phyloP scores from a whole-genome alignment of 2,113 vertebrate species.

The Heterotis niloticus region DNA sequence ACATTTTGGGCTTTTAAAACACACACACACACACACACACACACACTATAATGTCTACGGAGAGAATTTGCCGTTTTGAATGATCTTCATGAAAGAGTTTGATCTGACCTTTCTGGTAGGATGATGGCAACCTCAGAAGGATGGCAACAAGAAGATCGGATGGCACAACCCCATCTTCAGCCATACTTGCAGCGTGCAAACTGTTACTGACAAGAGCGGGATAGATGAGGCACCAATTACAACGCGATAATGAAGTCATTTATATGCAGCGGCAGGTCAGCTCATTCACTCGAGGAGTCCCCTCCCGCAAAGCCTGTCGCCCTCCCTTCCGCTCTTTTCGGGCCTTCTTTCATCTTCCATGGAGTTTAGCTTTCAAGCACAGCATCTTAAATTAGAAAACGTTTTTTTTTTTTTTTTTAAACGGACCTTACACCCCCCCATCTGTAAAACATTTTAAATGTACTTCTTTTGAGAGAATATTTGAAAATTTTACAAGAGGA shows the following conservation, averaged over 20 bases:
- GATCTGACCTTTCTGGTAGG: neutral
- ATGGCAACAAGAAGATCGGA: conserved; percentile 16
- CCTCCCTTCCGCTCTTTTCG: conserved; percentile 40
- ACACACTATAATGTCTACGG: neutral
- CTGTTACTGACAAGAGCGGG: conserved; percentile 34
- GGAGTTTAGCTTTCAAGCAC: neutral
- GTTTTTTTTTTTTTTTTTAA: too few relatives aligned
- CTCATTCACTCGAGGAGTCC: conserved; percentile 37
- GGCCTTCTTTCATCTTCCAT: conserved; percentile 6
- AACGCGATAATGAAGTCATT: conserved; percentile 52
- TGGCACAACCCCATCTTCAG: neutral
- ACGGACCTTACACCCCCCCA: neutral
- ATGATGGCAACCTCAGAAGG: neutral
- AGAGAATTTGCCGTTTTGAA: conserved; percentile 1
- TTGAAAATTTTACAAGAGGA: neutral
- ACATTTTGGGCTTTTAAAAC: conserved; percentile 2
- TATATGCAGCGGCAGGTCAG: conserved; percentile 52
- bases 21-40: too few relatives aligned
- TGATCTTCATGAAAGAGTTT: conserved; percentile 1
- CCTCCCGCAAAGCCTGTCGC: fast-evolving
- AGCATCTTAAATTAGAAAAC: neutral
- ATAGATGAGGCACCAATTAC: conserved; percentile 44
- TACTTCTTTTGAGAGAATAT: neutral
- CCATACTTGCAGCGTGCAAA: neutral
- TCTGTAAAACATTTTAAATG: too few relatives aligned